Percentiles rank a stretch among this genome's conserved stretches.
phyloP scores from a whole-genome alignment of 2,888 invertebrate species.

The Cynaeus angustus region DNA sequence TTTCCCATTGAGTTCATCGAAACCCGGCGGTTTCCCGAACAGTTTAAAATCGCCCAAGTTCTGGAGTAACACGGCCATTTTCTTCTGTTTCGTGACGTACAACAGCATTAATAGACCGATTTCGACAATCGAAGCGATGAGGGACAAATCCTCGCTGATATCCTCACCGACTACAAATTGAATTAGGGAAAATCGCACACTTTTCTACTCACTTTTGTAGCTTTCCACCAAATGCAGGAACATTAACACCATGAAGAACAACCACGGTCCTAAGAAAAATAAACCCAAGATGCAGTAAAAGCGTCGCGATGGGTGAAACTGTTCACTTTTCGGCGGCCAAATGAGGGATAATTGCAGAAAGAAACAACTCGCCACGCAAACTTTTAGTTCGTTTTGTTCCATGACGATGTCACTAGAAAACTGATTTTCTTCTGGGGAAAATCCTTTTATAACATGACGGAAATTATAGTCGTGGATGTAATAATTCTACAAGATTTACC shows the following conservation, averaged over 20 bases:
- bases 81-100: not conserved
- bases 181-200: no score
- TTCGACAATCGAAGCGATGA: not conserved
- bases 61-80: not conserved
- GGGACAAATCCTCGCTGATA: not conserved
- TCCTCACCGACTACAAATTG: not conserved
- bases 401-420: no score
- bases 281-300: conserved; percentile 11
- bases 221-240: not conserved
- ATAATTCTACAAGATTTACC: no score
- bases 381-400: no score
- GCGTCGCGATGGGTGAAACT: conserved; percentile 7
- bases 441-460: no score
- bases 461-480: no score
- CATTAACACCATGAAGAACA: not conserved
- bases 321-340: conserved; percentile 22
- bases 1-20: conserved; percentile 13
- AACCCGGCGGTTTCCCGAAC: conserved; percentile 21
- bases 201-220: not conserved
- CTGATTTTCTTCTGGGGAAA: no score
- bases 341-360: not conserved
- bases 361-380: no score
- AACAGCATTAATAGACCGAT: not conserved
- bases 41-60: not conserved
- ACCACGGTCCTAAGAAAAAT: not conserved